Evolutionary conservation across 2,113 vertebrate genomes (phyloP), one percentile per base, ranked within the genome.

Genomic region (Boulengeromyrus knoepffleri): DNA sequence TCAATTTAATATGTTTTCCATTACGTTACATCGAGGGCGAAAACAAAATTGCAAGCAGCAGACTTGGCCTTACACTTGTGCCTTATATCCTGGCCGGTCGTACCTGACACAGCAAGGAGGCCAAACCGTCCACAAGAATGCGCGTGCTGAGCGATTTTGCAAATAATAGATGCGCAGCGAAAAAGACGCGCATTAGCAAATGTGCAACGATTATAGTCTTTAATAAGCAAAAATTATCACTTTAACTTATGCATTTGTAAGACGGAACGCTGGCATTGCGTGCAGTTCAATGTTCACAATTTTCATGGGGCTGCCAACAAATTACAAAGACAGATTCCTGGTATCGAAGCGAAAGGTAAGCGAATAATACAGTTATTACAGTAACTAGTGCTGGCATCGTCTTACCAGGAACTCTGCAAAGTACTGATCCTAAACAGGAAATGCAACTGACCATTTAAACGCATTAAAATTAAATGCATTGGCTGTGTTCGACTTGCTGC

Each of bases 371-470:
- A 94, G 94, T 93, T 91, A 92, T 92, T 95, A 95, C 95, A 92
- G 96, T 95, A 95, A 94, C 95, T 88, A 87, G 90, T 93, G 93
- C 93, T 92, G 95, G 96, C 96, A 96, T 96, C 96, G 97, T 94
- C 96, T 97, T 95, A 96, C 97, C 95, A 97, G 97, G 96, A 97
- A 97, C 97, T 97, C 94, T 96, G 95, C 94, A 96, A 93, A 96
- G 94, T 94, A 95, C 95, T 97, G 95, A 96, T 92, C 96, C 96
- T 94, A 96, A 97, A 97, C 97, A 97, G 97, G 98, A 98, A 97
- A 97, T 97, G 97, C 97, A 97, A 96, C 96, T 96, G 96, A 96
- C 96, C 96, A 94, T 95, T 92, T 93, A 93, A 95, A 93, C 94
- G 93, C 94, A 94, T 96, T 93, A 93, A 97, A 97, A 96, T 98